Conservation (phyloP, 2,113 vertebrate genomes). For the Lepisosteus osseus region DNA sequence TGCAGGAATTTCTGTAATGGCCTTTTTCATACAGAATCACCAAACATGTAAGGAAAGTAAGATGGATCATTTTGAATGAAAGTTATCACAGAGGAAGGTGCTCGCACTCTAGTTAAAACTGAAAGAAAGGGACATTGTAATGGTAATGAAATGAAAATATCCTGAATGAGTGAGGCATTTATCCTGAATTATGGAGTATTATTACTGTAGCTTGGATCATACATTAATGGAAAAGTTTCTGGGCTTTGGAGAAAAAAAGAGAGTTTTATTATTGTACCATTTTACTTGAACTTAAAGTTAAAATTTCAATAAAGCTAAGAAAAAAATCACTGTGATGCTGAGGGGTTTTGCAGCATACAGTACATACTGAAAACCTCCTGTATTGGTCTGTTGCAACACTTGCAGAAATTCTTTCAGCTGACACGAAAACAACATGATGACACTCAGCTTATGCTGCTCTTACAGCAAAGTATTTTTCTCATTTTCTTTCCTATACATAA, state of each 20-base stretch:
- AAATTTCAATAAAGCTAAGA: conserved; percentile 53
- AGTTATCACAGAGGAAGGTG: background rate
- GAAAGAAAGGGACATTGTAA: background rate
- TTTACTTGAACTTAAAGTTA: conserved; percentile 47
- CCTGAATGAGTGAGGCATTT: conserved; percentile 11
- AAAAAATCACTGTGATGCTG: conserved; percentile 36
- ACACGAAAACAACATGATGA: conserved; percentile 32
- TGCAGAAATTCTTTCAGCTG: conserved; percentile 16
- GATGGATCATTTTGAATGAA: background rate
- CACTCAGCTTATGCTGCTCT: conserved; percentile 28
- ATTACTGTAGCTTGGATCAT: background rate
- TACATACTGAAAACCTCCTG: background rate
- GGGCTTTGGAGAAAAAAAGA: background rate
- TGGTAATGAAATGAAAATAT: conserved; percentile 1
- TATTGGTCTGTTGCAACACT: conserved; percentile 27
- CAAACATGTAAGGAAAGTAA: background rate
- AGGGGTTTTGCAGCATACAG: conserved; percentile 35
- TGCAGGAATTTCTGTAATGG: too few species aligned
- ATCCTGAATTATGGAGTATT: conserved; percentile 2
- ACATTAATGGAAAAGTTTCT: background rate
- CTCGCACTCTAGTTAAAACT: background rate
- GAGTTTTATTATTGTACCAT: background rate
- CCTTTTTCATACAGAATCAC: too few species aligned
- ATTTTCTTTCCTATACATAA: conserved; percentile 41
- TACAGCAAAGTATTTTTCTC: conserved; percentile 19